Conservation (phyloP, 2,888 invertebrate genomes). For the Luperina testacea region DNA sequence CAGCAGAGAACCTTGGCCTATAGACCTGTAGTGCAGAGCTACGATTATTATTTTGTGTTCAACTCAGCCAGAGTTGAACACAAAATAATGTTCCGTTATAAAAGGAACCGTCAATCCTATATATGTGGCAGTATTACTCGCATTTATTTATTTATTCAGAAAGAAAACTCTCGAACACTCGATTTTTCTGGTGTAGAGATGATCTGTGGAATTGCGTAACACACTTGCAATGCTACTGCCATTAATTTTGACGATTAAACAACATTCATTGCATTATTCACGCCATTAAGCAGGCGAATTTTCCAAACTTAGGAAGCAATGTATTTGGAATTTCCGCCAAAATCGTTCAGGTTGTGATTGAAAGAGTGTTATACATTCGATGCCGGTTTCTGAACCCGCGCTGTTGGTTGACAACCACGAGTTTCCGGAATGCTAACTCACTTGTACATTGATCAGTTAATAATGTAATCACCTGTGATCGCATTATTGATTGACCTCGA, state of each 20-base stretch:
- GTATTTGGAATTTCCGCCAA: not conserved
- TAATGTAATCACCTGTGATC: too few relatives aligned
- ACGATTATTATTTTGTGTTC: too few relatives aligned
- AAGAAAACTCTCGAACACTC: not conserved
- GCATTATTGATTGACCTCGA: not conserved
- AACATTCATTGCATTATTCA: not conserved
- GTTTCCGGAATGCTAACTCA: not conserved
- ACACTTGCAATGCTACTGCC: not conserved
- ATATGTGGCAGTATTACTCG: not conserved
- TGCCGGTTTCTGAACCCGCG: not conserved
- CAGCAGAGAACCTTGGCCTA: not conserved
- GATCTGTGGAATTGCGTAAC: not conserved
- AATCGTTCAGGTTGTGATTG: not conserved
- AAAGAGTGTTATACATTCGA: not conserved
- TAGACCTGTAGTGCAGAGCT: not conserved
- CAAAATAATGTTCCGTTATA: not conserved
- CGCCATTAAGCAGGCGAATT: not conserved
- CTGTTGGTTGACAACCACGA: not conserved
- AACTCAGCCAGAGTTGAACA: not conserved
- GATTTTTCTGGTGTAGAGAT: not conserved
- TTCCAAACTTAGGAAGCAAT: not conserved
- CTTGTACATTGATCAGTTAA: not conserved
- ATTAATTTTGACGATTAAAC: not conserved
- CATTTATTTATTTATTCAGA: not conserved
- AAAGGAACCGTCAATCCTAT: too few relatives aligned